A percentile compares a stretch with the other conserved stretches of the same genome.
These are phyloP conservation scores for Trimorus sp. DNA, from an alignment of 2,888 invertebrate genomes.

Conservation along the genomic window DNA sequence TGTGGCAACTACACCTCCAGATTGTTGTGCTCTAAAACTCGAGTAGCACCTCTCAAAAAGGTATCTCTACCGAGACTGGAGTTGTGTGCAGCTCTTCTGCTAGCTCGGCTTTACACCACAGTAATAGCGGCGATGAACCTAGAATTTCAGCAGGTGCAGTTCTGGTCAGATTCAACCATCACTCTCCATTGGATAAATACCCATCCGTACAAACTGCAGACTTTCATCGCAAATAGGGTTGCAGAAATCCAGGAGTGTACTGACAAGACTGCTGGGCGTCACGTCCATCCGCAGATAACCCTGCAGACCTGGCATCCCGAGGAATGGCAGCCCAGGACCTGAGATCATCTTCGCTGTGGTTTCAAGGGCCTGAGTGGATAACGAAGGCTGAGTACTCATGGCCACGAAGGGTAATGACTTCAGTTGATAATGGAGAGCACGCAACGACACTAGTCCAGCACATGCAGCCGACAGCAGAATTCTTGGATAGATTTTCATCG, in stretches of 20 bases:
- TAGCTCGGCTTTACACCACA: slow-evolving; percentile 1
- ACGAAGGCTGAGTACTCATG: slow-evolving; percentile 2
- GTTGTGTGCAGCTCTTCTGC: slow-evolving; percentile 46
- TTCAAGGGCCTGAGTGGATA: slow-evolving; percentile 60
- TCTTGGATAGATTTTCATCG: not conserved
- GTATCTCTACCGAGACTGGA: slow-evolving; percentile 60
- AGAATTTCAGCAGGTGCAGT: not conserved
- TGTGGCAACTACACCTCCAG: not conserved
- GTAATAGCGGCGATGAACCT: not conserved
- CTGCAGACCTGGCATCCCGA: slow-evolving; percentile 18
- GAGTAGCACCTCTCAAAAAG: no score
- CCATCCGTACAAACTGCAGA: slow-evolving; percentile 37
- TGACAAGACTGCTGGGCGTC: slow-evolving; percentile 32
- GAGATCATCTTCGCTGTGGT: not conserved
- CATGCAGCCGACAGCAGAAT: not conserved
- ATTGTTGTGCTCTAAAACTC: slow-evolving; percentile 40
- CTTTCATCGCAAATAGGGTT: slow-evolving; percentile 61
- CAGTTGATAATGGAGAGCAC: not conserved
- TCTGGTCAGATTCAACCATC: slow-evolving; percentile 17
- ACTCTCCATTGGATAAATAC: not conserved
- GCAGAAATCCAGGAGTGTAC: slow-evolving; percentile 61
- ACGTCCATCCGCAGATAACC: slow-evolving; percentile 35
- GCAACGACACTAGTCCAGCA: not conserved
- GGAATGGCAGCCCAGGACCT: not conserved
- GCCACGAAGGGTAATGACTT: slow-evolving; percentile 2